Conservation (phyloP, 2,888 invertebrate genomes). For the Beris morrisii region DNA sequence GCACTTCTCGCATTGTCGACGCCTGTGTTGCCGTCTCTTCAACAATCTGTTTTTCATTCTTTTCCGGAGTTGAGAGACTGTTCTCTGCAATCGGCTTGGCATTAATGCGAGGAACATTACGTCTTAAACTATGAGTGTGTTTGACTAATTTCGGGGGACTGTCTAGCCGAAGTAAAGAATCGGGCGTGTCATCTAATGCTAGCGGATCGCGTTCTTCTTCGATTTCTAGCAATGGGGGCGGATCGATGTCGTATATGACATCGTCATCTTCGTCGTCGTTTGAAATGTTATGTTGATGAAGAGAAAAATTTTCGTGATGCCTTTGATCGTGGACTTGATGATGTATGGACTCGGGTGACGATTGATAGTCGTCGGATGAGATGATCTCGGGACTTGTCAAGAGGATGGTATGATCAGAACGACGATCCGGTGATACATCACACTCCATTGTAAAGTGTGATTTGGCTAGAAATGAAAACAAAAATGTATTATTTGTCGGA, state of each 20-base stretch:
- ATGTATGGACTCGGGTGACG: conserved; percentile 21
- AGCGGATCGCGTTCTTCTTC: conserved; percentile 52
- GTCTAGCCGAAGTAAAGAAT: conserved; percentile 27
- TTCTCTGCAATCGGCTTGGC: conserved; percentile 1
- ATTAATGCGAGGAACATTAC: conserved; percentile 69
- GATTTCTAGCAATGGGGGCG: conserved; percentile 39
- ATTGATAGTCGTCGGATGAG: conserved; percentile 33
- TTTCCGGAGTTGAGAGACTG: conserved; percentile 32
- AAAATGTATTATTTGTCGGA: too few species aligned
- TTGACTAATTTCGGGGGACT: conserved; percentile 59
- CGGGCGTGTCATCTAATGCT: conserved; percentile 44
- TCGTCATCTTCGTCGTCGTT: conserved; percentile 31
- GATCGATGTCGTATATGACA: conserved; percentile 28
- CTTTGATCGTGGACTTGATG: conserved; percentile 17
- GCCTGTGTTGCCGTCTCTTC: conserved; percentile 50
- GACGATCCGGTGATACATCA: conserved; percentile 44
- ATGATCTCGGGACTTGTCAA: conserved; percentile 30
- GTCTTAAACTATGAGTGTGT: conserved; percentile 69
- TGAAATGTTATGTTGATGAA: conserved; percentile 16
- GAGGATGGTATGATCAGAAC: conserved; percentile 29
- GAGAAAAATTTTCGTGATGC: conserved; percentile 6
- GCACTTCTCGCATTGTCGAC: conserved; percentile 85
- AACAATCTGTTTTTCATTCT: conserved; percentile 16
- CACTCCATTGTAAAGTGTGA: conserved; percentile 43
- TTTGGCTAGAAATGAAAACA: conserved; percentile 30